Percentiles rank a stretch among this genome's conserved stretches.
Evolutionary conservation across 2,113 vertebrate genomes (phyloP).

Genomic region (Spilogale gracilis): DNA sequence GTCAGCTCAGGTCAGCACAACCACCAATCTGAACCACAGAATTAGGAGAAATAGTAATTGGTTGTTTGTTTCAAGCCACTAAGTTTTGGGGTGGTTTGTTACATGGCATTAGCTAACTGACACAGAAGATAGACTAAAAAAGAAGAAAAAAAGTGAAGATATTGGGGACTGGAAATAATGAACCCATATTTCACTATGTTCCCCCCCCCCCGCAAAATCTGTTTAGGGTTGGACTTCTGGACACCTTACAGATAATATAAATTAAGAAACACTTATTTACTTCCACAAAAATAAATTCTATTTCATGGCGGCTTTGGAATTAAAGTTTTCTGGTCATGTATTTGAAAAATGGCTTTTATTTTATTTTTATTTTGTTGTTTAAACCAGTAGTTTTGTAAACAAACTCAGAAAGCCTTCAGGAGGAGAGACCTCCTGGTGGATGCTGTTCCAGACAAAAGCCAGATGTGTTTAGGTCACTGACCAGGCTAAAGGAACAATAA

Average conservation of each 20-base stretch:
- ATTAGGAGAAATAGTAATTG: not conserved
- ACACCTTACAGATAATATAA: not conserved
- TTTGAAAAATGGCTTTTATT: not conserved
- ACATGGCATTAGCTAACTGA: not conserved
- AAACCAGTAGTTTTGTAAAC: not conserved
- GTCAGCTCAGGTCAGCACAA: not conserved
- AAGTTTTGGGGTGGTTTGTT: not conserved
- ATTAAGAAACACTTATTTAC: not conserved
- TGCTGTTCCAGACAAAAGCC: not conserved
- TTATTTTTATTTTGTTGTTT: not conserved
- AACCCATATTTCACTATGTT: not conserved
- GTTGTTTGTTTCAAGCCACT: not conserved
- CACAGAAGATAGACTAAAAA: slow-evolving; percentile 1
- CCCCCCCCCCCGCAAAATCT: not conserved
- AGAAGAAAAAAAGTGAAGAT: not conserved
- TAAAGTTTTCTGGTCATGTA: not conserved
- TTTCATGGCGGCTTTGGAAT: not conserved
- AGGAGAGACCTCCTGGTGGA: not conserved
- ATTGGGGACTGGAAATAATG: not conserved
- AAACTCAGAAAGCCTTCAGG: not conserved
- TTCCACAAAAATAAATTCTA: slow-evolving; percentile 49
- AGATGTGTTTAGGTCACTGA: not conserved
- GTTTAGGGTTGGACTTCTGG: not conserved
- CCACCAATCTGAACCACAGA: not conserved
- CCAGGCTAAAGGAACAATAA: slow-evolving; percentile 38